phyloP scores from a whole-genome alignment of 2,797 vertebrate species.

The Melanotaenia boesemani region DNA sequence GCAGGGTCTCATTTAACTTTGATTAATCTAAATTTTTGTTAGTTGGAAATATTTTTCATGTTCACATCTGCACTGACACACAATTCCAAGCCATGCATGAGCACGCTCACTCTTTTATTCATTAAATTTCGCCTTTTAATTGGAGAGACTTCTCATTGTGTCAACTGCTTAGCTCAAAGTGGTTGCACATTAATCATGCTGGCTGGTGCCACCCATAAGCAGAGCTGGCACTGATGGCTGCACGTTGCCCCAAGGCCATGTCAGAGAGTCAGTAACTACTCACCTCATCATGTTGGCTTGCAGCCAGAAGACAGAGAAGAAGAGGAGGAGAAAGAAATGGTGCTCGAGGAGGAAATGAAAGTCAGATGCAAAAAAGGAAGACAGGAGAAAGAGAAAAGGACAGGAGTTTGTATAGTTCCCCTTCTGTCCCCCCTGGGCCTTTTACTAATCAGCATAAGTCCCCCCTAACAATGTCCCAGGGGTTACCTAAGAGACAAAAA shows the following conservation, averaged over 20 bases:
- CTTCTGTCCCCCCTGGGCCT: constrained; percentile 35
- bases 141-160: constrained; percentile 45
- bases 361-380: constrained; percentile 11
- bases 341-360: constrained; percentile 6
- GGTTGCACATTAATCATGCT: constrained; percentile 38
- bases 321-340: constrained; percentile 9
- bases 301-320: constrained; percentile 10
- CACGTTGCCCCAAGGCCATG: constrained; percentile 34
- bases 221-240: constrained; percentile 25
- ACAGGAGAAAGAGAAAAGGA: constrained; percentile 4
- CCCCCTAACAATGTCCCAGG: constrained; percentile 45
- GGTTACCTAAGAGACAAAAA: constrained; percentile 13
- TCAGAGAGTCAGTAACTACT: constrained; percentile 25
- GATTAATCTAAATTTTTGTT: constrained; percentile 35
- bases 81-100: constrained; percentile 8
- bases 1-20: constrained; percentile 54
- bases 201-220: constrained; percentile 23
- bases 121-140: constrained; percentile 57
- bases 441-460: constrained; percentile 54
- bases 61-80: constrained; percentile 19
- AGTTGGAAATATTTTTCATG: constrained; percentile 20
- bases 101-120: constrained; percentile 33
- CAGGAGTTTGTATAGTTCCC: constrained; percentile 37
- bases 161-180: constrained; percentile 28
- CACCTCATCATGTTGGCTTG: constrained; percentile 41